Percentiles rank a stretch among this genome's conserved stretches.
These are phyloP conservation scores for Myioborus miniatus DNA, from an alignment of 2,797 vertebrate genomes.

Conservation along the genomic window DNA sequence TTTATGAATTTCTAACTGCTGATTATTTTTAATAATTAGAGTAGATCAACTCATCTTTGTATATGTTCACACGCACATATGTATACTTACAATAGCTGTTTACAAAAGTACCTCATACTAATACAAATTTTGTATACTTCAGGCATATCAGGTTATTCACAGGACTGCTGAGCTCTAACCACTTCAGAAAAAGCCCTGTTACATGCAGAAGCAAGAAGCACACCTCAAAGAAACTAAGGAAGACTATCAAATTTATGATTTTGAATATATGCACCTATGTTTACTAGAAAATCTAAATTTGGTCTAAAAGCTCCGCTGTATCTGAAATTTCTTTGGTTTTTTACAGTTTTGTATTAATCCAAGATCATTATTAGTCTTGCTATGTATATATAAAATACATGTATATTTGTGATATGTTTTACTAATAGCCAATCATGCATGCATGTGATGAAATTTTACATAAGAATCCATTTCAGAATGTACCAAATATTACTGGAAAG, in stretches of 20 bases:
- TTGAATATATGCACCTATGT: neutral
- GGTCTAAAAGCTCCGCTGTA: neutral
- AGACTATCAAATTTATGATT: neutral
- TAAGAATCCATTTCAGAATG: neutral
- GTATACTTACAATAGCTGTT: neutral
- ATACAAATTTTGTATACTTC: neutral
- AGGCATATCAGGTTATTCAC: neutral
- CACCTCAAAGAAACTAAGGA: neutral
- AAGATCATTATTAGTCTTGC: neutral
- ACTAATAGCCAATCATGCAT: neutral
- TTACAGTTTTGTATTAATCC: neutral
- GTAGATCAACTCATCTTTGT: neutral
- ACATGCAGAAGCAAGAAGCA: neutral
- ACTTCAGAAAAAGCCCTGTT: neutral
- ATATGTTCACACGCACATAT: neutral
- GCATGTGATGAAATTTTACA: neutral
- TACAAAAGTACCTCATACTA: rapidly evolving
- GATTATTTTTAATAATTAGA: neutral
- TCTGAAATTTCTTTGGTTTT: rapidly evolving
- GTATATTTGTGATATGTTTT: neutral
- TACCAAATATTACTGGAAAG: neutral
- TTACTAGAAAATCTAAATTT: neutral
- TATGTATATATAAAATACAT: neutral
- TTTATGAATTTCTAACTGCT: neutral
- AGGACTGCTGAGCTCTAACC: neutral